Evolutionary conservation across 2,113 vertebrate genomes (phyloP).

Genomic region (Motacilla alba): DNA sequence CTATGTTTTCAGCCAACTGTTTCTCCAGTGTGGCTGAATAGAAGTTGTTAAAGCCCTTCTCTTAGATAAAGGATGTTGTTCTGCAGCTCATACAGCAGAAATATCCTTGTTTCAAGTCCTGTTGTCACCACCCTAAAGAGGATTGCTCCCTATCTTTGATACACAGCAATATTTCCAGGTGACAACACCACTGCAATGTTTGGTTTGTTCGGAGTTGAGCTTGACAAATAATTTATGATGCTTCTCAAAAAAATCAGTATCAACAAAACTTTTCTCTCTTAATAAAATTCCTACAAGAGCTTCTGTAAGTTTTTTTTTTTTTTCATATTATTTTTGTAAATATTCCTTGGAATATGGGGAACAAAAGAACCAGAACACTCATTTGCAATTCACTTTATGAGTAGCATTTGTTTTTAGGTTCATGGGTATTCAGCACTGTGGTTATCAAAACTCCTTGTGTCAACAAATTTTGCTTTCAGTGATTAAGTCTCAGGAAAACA

Average conservation of each 20-base stretch:
- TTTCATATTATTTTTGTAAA: background rate
- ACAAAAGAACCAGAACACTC: background rate
- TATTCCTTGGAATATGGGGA: background rate
- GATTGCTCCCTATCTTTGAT: background rate
- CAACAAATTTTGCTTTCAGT: background rate
- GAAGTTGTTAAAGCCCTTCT: background rate
- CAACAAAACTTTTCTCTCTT: background rate
- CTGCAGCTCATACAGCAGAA: background rate
- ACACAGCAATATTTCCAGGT: background rate
- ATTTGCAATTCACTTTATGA: background rate
- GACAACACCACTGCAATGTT: background rate
- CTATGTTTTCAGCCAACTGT: background rate
- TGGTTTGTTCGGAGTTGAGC: background rate
- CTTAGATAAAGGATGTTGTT: background rate
- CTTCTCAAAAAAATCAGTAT: background rate
- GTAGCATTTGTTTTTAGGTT: background rate
- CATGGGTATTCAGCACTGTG: background rate
- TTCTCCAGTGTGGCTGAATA: background rate
- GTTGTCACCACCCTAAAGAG: background rate
- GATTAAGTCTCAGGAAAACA: background rate
- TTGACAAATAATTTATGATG: background rate
- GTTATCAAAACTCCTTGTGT: background rate
- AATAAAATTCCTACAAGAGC: background rate
- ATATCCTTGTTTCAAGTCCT: background rate
- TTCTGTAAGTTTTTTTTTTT: background rate